phyloP scores from a whole-genome alignment of 2,113 vertebrate genomes.

The Mesembrinibis cayennensis region DNA sequence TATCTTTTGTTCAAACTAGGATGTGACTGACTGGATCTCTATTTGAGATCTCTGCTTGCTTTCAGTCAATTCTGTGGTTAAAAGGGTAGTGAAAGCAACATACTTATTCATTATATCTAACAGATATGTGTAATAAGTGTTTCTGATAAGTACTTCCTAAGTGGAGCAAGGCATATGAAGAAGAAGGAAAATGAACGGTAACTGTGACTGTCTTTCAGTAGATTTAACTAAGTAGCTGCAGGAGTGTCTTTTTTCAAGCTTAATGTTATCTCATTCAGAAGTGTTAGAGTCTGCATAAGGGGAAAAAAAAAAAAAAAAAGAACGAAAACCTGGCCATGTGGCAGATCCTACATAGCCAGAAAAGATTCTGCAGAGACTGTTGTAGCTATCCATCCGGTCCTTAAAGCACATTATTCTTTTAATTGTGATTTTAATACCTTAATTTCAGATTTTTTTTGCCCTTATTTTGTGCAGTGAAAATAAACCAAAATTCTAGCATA shows the following conservation, averaged over 20 bases:
- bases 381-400: background rate
- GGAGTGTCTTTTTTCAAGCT: background rate
- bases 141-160: background rate
- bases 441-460: background rate
- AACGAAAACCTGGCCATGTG: background rate
- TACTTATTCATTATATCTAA: slow-evolving; percentile 10
- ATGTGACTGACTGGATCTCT: slow-evolving; percentile 26
- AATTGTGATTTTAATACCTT: background rate
- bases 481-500: background rate
- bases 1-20: slow-evolving; percentile 21
- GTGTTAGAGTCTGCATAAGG: background rate
- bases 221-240: background rate
- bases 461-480: background rate
- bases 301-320: background rate
- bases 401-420: background rate
- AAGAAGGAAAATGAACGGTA: background rate
- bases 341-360: background rate
- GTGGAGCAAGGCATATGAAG: background rate
- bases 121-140: slow-evolving; percentile 14
- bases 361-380: background rate
- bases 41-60: background rate
- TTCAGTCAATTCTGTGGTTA: slow-evolving; percentile 10
- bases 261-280: background rate
- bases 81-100: slow-evolving; percentile 27
- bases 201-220: background rate